Evolutionary conservation across 2,888 invertebrate genomes (phyloP).

Genomic region (Pammene fasciana): DNA sequence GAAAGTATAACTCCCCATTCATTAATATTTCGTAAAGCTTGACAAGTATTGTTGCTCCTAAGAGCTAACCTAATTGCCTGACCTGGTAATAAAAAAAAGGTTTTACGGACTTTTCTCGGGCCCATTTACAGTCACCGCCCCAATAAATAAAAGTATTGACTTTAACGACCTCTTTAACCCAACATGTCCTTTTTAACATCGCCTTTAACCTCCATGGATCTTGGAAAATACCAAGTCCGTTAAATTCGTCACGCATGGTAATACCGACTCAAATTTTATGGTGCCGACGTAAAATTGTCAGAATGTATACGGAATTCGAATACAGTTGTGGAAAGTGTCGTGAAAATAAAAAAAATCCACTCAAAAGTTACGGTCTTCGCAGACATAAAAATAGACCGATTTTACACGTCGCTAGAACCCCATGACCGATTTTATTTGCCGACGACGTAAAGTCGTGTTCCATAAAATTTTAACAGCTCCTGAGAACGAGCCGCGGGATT

Average conservation of each 20-base stretch:
- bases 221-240: constrained; percentile 46
- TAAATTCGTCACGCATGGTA: constrained; percentile 51
- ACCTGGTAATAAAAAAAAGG: constrained; percentile 40
- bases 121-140: constrained; percentile 34
- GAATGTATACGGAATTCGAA: constrained; percentile 49
- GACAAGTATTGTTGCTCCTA: constrained; percentile 30
- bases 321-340: constrained; percentile 67
- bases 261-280: constrained; percentile 53
- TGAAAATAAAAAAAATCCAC: constrained; percentile 73
- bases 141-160: constrained; percentile 47
- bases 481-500: constrained; percentile 60
- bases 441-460: constrained; percentile 68
- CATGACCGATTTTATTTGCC: constrained; percentile 70
- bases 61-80: constrained; percentile 38
- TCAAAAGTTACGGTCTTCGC: constrained; percentile 68
- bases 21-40: constrained; percentile 21
- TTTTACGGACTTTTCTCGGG: constrained; percentile 34
- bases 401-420: constrained; percentile 73
- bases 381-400: constrained; percentile 76
- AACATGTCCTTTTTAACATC: constrained; percentile 50
- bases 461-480: constrained; percentile 75
- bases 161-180: constrained; percentile 51
- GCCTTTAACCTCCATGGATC: constrained; percentile 51
- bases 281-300: constrained; percentile 51
- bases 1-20: constrained; percentile 7